phyloP scores from a whole-genome alignment of 2,888 invertebrate genomes.

The Lycocerus yunnanus region DNA sequence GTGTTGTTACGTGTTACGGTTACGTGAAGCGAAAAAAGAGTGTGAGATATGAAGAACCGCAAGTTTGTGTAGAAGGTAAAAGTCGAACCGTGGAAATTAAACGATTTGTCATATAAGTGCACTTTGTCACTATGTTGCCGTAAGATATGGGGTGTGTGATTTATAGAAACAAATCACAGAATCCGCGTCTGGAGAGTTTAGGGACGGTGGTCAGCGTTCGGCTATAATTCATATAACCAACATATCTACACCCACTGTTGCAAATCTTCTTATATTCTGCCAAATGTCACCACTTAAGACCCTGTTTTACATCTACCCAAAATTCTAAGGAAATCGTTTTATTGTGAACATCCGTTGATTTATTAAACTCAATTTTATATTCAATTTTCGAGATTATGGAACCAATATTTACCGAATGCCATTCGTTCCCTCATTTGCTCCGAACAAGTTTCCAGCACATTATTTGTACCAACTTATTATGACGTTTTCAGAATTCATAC shows the following conservation, averaged over 20 bases:
- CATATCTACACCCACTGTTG: slow-evolving; percentile 32
- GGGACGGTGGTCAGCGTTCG: slow-evolving; percentile 29
- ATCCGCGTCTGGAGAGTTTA: slow-evolving; percentile 29
- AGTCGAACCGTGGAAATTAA: slow-evolving; percentile 20
- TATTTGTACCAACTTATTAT: too few species aligned
- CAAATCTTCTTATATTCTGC: slow-evolving; percentile 32
- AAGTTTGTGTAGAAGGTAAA: slow-evolving; percentile 14
- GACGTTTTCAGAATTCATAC: too few species aligned
- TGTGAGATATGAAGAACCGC: slow-evolving; percentile 5
- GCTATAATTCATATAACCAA: slow-evolving; percentile 35
- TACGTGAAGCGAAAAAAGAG: not conserved
- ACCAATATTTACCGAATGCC: not conserved
- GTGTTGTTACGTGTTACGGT: not conserved
- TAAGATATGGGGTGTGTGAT: slow-evolving; percentile 36
- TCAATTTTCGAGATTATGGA: not conserved
- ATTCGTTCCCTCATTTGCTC: too few species aligned
- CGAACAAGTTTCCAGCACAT: too few species aligned
- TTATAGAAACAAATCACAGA: slow-evolving; percentile 38
- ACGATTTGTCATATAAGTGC: slow-evolving; percentile 39
- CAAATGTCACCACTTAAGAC: slow-evolving; percentile 33
- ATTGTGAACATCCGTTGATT: not conserved
- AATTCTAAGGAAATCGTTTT: slow-evolving; percentile 26
- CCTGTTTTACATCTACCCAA: slow-evolving; percentile 29
- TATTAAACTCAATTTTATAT: not conserved
- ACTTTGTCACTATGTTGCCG: slow-evolving; percentile 37